Evolutionary conservation across 2,113 vertebrate species (phyloP).

Genomic region (Rhineura floridana): DNA sequence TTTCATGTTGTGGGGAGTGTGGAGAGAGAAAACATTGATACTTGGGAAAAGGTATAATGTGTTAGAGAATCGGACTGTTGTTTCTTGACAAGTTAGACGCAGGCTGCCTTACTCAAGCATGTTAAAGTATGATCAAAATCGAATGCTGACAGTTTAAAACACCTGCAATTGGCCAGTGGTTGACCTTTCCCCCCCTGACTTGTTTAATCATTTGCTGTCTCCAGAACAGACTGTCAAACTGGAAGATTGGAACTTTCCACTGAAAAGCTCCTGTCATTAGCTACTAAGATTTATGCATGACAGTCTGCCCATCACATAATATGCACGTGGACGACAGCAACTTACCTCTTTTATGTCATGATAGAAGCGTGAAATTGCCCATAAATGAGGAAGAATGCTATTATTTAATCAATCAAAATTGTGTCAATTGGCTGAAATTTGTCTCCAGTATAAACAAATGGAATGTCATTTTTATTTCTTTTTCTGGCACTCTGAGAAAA

Average conservation of each 20-base stretch:
- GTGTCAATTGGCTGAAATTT: conserved; percentile 86
- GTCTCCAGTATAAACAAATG: conserved; percentile 86
- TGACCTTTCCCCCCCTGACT: conserved; percentile 57
- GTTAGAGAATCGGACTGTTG: conserved; percentile 24
- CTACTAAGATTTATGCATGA: conserved; percentile 41
- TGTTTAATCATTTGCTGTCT: conserved; percentile 50
- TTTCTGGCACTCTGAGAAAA: conserved; percentile 73
- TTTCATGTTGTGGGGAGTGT: background rate
- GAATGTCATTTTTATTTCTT: conserved; percentile 65
- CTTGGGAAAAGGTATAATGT: background rate
- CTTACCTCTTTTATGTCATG: conserved; percentile 68
- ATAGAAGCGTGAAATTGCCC: conserved; percentile 79
- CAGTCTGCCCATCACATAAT: conserved; percentile 61
- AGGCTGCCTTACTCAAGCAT: background rate
- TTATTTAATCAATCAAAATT: conserved; percentile 93
- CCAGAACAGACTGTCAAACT: conserved; percentile 53
- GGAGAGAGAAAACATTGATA: background rate
- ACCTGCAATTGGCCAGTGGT: conserved; percentile 54
- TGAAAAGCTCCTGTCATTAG: conserved; percentile 52
- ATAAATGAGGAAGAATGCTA: conserved; percentile 85
- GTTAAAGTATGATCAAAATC: conserved; percentile 34
- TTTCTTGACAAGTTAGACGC: conserved; percentile 25
- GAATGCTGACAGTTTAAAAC: conserved; percentile 43
- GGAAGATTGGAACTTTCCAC: conserved; percentile 45
- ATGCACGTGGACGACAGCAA: conserved; percentile 69